These are phyloP conservation scores for Hapalemur alaotrensis DNA, from an alignment of 2,797 vertebrate species.

Conservation along the genomic window DNA sequence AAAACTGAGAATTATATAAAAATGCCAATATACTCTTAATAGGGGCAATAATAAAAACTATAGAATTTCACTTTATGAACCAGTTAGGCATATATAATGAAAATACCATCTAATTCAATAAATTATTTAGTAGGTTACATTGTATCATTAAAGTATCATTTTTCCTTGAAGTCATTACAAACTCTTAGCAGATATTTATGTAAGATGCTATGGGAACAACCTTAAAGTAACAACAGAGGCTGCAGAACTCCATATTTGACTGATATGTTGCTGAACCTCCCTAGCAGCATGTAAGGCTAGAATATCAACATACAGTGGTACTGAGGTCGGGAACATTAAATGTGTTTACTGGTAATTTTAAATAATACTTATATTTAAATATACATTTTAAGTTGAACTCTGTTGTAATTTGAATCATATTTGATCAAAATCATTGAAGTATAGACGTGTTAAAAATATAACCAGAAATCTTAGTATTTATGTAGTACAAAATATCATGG, in stretches of 20 bases:
- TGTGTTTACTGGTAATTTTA: background rate
- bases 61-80: constrained; percentile 57
- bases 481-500: background rate
- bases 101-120: constrained; percentile 42
- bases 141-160: constrained; percentile 55
- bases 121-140: constrained; percentile 52
- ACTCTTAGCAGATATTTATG: background rate
- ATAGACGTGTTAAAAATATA: background rate
- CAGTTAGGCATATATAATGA: constrained; percentile 48
- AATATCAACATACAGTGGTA: background rate
- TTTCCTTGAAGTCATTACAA: constrained; percentile 48
- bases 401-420: background rate
- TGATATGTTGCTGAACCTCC: background rate
- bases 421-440: background rate
- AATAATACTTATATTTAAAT: background rate
- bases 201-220: background rate
- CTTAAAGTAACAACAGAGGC: background rate
- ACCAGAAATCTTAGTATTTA: background rate
- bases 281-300: background rate
- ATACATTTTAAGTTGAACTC: background rate
- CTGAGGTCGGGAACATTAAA: background rate
- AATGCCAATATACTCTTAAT: constrained; percentile 44
- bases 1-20: constrained; percentile 66
- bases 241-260: background rate
- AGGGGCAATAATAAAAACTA: constrained; percentile 16